Conservation (phyloP, 2,113 vertebrate genomes). For the Dendropsophus ebraccatus region DNA sequence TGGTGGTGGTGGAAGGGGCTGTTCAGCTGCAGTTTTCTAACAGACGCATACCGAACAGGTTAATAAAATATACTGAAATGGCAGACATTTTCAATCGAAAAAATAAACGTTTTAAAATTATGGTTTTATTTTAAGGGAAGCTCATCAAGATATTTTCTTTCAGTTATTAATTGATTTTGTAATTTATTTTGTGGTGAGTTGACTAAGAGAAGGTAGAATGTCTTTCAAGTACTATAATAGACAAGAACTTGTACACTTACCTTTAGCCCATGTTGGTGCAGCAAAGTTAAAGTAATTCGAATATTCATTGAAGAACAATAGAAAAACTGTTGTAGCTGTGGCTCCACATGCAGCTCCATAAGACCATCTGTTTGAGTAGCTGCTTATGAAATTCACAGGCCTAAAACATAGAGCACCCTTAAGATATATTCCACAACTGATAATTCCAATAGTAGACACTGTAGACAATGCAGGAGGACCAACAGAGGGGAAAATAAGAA, state of each 20-base stretch:
- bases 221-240: background rate
- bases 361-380: constrained; percentile 54
- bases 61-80: too few species aligned
- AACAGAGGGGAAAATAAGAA: background rate
- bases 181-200: too few species aligned
- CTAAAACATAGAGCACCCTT: constrained; percentile 9
- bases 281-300: constrained; percentile 45
- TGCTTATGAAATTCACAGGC: constrained; percentile 56
- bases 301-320: constrained; percentile 48
- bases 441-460: background rate
- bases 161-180: too few species aligned
- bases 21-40: too few species aligned
- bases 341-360: constrained; percentile 54
- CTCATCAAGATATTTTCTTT: too few species aligned
- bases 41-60: too few species aligned
- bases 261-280: constrained; percentile 52
- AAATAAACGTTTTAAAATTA: too few species aligned
- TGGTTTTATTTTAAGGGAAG: background rate
- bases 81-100: too few species aligned
- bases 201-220: background rate
- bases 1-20: too few species aligned
- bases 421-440: background rate
- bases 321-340: constrained; percentile 49
- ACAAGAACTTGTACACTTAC: background rate
- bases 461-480: background rate